A percentile compares a stretch with the other conserved stretches of the same genome.
Evolutionary conservation across 1,140 invertebrate genomes (phyloP).

Genomic region (Formica exsecta): DNA sequence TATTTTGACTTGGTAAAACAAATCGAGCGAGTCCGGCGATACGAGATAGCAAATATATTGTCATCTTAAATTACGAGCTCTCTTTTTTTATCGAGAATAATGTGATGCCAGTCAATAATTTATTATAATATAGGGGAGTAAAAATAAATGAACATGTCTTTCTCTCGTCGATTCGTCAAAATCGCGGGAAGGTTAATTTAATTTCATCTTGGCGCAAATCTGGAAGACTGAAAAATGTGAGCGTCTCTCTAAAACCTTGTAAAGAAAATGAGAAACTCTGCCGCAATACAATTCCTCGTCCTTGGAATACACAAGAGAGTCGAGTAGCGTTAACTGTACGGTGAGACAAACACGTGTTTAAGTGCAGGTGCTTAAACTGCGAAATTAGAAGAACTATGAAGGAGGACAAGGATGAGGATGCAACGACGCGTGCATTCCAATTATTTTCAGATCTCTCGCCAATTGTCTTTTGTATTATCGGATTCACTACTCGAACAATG

Average conservation of each 20-base stretch:
- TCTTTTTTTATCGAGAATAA: too few relatives aligned
- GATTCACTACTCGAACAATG: background rate
- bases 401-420: conserved; percentile 16
- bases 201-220: background rate
- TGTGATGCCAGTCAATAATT: too few relatives aligned
- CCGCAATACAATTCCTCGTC: conserved; percentile 17
- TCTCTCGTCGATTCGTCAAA: background rate
- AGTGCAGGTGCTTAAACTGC: conserved; percentile 43
- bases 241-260: background rate
- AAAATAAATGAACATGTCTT: background rate
- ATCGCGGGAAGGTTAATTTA: background rate
- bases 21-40: background rate
- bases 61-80: background rate
- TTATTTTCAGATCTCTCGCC: conserved; percentile 44
- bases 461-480: conserved; percentile 15
- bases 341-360: conserved; percentile 46
- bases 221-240: background rate
- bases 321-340: background rate
- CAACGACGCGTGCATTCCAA: conserved; percentile 22
- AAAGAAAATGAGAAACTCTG: background rate
- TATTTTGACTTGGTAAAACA: conserved; percentile 3
- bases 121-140: too few relatives aligned
- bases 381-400: conserved; percentile 50
- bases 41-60: background rate
- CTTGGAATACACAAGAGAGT: conserved; percentile 26